These are phyloP conservation scores for Pseudanteris insignis DNA, from an alignment of 2,888 invertebrate species.

Conservation along the genomic window DNA sequence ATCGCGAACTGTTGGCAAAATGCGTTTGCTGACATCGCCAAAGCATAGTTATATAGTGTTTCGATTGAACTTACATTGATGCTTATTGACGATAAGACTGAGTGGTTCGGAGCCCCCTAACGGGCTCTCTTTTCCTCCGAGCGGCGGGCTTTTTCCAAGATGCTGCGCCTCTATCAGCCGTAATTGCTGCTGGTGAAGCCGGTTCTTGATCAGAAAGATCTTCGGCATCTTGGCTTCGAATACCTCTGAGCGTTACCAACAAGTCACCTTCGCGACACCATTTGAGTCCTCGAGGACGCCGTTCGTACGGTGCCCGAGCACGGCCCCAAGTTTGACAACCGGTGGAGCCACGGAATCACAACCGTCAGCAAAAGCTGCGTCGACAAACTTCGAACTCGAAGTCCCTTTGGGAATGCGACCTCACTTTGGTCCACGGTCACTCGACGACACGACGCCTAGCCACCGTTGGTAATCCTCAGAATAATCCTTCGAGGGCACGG, in stretches of 20 bases:
- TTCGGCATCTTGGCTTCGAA: constrained; percentile 78
- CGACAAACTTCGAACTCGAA: background rate
- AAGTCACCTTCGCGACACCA: constrained; percentile 41
- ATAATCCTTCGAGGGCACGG: constrained; percentile 18
- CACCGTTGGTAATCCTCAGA: constrained; percentile 15
- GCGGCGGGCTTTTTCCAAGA: constrained; percentile 67
- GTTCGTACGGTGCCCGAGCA: background rate
- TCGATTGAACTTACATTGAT: constrained; percentile 62
- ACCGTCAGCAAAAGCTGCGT: background rate
- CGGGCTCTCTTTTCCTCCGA: constrained; percentile 62
- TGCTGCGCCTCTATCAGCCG: constrained; percentile 85
- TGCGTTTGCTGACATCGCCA: constrained; percentile 3
- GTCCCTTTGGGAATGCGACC: background rate
- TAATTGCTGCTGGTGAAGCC: constrained; percentile 90
- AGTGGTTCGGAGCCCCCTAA: constrained; percentile 66
- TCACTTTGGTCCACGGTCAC: constrained; percentile 10
- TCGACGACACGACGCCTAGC: background rate
- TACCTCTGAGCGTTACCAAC: constrained; percentile 22
- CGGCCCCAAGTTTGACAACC: background rate
- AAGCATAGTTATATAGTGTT: constrained; percentile 5
- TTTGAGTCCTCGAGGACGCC: constrained; percentile 29
- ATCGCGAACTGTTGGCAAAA: too few species aligned
- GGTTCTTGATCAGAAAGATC: constrained; percentile 90
- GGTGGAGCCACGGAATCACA: background rate
- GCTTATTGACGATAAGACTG: constrained; percentile 68